Conservation (phyloP, 1,140 invertebrate species). For the Monochamus saltuarius region DNA sequence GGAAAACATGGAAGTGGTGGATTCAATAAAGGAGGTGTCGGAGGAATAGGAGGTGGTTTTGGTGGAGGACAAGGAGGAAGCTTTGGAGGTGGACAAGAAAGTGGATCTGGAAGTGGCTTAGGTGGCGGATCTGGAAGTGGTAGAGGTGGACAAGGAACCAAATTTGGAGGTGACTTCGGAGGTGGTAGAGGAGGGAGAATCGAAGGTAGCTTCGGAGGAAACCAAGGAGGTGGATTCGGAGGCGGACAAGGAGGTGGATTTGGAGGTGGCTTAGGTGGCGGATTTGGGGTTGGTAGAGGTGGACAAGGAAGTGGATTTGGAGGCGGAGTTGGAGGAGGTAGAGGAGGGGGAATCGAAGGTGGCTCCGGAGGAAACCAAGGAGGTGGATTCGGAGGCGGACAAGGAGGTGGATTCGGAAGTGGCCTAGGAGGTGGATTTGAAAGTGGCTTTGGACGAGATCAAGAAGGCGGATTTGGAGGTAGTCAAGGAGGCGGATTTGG, state of each 20-base stretch:
- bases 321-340: neutral
- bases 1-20: neutral
- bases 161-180: neutral
- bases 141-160: neutral
- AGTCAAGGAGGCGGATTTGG: too few species aligned
- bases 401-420: neutral
- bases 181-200: neutral
- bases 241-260: neutral
- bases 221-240: neutral
- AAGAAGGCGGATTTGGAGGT: slow-evolving; percentile 4
- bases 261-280: neutral
- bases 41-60: neutral
- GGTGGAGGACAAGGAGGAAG: slow-evolving; percentile 6
- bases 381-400: neutral
- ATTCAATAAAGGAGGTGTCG: neutral
- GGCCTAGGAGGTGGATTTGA: slow-evolving; percentile 3
- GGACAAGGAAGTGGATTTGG: neutral
- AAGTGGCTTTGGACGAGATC: neutral
- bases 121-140: neutral
- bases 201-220: neutral
- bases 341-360: neutral
- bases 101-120: neutral
- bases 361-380: neutral
- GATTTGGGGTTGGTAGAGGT: neutral
- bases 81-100: neutral